Conservation (phyloP, 2,113 vertebrate species). For the Leptocoma aspasia region DNA sequence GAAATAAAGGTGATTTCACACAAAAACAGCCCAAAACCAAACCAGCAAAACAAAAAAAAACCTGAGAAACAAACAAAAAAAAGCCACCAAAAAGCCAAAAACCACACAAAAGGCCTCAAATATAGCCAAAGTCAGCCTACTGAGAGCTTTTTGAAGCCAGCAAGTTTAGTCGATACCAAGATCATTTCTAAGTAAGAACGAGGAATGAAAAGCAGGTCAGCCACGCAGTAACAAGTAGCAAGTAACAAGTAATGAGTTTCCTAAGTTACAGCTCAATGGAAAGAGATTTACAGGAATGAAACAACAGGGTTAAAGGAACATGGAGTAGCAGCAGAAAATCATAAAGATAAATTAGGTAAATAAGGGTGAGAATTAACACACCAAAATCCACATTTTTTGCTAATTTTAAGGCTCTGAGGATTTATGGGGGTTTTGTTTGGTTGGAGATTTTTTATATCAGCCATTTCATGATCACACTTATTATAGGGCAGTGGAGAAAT, state of each 20-base stretch:
- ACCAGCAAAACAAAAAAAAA: background rate
- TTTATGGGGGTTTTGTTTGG: background rate
- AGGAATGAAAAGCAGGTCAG: background rate
- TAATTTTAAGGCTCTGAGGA: background rate
- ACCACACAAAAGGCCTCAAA: background rate
- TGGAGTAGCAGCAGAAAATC: background rate
- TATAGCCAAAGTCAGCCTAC: background rate
- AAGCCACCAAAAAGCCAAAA: background rate
- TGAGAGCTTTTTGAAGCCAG: background rate
- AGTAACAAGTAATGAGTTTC: background rate
- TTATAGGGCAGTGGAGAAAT: background rate
- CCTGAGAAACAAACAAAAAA: fast-evolving
- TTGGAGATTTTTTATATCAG: fast-evolving
- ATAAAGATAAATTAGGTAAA: background rate
- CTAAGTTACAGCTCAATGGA: background rate
- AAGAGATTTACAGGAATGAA: background rate
- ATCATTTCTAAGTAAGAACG: background rate
- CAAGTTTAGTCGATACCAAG: background rate
- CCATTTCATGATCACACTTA: background rate
- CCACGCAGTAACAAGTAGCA: background rate
- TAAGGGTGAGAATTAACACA: background rate
- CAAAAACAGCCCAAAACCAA: fast-evolving
- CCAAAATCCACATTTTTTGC: background rate
- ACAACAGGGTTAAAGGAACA: background rate
- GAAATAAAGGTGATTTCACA: background rate